A percentile compares a stretch with the other conserved stretches of the same genome.
Evolutionary conservation across 2,888 invertebrate species (phyloP).

Genomic region (Pelosia muscerda): DNA sequence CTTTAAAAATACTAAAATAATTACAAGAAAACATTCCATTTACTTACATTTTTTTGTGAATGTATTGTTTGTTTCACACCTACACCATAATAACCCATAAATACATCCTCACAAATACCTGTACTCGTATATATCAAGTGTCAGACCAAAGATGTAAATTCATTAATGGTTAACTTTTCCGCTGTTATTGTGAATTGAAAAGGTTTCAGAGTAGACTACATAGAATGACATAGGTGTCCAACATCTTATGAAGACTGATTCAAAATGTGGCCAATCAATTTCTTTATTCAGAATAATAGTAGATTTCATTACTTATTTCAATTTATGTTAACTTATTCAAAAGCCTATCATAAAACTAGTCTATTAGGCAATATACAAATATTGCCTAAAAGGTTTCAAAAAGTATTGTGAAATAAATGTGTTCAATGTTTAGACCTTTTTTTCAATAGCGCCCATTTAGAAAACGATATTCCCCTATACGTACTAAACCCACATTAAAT

Average conservation of each 20-base stretch:
- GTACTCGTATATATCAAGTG: slow-evolving; percentile 8
- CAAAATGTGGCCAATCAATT: not conserved
- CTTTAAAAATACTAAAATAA: slow-evolving; percentile 45
- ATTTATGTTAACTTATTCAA: not conserved
- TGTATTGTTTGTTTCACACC: slow-evolving; percentile 46
- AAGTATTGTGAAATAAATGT: not conserved
- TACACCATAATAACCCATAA: slow-evolving; percentile 47
- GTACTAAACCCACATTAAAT: slow-evolving; percentile 14
- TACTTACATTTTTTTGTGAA: slow-evolving; percentile 43
- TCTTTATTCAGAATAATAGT: not conserved
- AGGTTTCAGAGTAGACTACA: slow-evolving; percentile 3
- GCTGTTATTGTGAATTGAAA: slow-evolving; percentile 4
- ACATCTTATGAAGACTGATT: slow-evolving; percentile 1
- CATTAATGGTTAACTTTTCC: not conserved
- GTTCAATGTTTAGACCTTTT: not conserved
- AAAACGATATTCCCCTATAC: not conserved
- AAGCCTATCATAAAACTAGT: not conserved
- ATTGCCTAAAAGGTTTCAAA: no score
- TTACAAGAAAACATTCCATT: slow-evolving; percentile 45
- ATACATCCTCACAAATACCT: slow-evolving; percentile 47
- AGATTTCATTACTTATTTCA: not conserved
- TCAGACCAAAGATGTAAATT: not conserved
- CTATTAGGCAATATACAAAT: not conserved
- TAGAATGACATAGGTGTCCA: not conserved
- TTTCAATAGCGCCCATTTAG: not conserved